Percentiles rank a stretch among this genome's conserved stretches.
These are phyloP conservation scores for Cydia pomonella DNA, from an alignment of 1,140 invertebrate species.

Conservation along the genomic window DNA sequence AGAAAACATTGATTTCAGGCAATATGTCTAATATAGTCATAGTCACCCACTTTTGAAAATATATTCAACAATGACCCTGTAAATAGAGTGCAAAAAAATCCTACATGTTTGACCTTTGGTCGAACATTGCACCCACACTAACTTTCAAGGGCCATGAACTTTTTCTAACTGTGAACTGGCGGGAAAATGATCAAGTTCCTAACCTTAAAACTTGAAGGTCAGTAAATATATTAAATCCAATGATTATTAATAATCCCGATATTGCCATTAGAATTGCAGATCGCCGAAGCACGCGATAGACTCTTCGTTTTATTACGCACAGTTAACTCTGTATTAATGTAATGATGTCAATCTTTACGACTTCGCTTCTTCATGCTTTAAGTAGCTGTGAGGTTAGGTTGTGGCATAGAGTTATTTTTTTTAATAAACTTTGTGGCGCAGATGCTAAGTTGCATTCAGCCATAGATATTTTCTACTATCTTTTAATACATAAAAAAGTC, in stretches of 20 bases:
- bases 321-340: conserved; percentile 33
- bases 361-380: conserved; percentile 19
- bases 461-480: not conserved
- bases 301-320: conserved; percentile 30
- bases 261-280: conserved; percentile 27
- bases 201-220: conserved; percentile 23
- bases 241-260: conserved; percentile 15
- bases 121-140: not conserved
- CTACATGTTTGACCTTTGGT: no score
- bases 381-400: not conserved
- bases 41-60: no score
- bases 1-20: no score
- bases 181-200: conserved; percentile 23
- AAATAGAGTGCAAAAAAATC: no score
- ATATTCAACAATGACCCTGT: no score
- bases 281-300: conserved; percentile 9
- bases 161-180: not conserved
- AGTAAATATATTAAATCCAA: conserved; percentile 7
- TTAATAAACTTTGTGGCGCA: not conserved
- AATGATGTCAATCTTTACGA: conserved; percentile 31
- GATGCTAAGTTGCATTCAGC: not conserved
- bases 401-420: not conserved
- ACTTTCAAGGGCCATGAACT: not conserved
- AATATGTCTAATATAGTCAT: no score
- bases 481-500: not conserved